phyloP scores from a whole-genome alignment of 2,888 invertebrate species.

The Phalangium opilio region DNA sequence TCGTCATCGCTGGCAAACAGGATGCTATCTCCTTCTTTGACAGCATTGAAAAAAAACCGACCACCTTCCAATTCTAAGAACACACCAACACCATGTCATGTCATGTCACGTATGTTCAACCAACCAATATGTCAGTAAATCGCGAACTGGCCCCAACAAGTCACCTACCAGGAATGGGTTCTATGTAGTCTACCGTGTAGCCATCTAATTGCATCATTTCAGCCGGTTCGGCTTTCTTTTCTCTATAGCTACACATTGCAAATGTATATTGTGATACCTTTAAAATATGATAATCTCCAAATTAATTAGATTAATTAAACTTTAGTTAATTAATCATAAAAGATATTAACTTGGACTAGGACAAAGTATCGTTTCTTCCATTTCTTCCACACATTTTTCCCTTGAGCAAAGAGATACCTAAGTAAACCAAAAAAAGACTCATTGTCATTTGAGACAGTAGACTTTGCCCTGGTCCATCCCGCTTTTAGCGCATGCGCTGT shows the following conservation, averaged over 20 bases:
- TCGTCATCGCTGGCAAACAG: slow-evolving; percentile 92
- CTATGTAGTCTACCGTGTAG: slow-evolving; percentile 97
- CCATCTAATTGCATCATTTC: slow-evolving; percentile 99
- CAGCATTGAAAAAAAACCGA: slow-evolving; percentile 94
- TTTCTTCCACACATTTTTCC: slow-evolving; percentile 97
- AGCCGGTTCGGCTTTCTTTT: slow-evolving; percentile 96
- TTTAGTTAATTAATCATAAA: not conserved
- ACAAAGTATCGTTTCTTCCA: slow-evolving; percentile 99
- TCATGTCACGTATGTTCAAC: too few species aligned
- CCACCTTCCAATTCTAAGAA: slow-evolving; percentile 69
- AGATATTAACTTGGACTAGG: slow-evolving; percentile 65
- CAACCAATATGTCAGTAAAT: too few species aligned
- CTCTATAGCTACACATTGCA: slow-evolving; percentile 98
- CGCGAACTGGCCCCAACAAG: not conserved
- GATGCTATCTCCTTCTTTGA: slow-evolving; percentile 93
- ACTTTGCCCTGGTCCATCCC: too few species aligned
- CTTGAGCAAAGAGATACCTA: slow-evolving; percentile 75
- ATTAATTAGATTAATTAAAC: not conserved
- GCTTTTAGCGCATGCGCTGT: too few species aligned
- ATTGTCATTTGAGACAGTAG: too few species aligned
- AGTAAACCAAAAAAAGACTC: too few species aligned
- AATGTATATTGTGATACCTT: slow-evolving; percentile 90
- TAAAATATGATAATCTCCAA: slow-evolving; percentile 5
- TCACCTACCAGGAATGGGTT: slow-evolving; percentile 78
- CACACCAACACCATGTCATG: too few species aligned